Base-by-base conservation (phyloP, 2,797 vertebrate species). In the Decapterus maruadsi region DNA sequence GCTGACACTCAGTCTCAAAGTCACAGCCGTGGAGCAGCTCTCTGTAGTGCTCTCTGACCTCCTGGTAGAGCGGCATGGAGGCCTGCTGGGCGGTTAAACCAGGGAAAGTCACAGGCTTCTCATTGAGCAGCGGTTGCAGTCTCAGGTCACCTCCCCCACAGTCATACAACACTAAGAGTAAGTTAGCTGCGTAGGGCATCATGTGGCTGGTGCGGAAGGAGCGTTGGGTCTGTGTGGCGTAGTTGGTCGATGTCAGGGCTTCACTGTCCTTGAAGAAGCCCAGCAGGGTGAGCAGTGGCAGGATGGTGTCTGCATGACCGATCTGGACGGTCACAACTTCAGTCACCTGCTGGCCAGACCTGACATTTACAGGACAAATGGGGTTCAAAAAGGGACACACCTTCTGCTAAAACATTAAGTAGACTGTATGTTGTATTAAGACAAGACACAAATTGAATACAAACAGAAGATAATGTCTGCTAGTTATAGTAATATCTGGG, bases 241-340 rank as follows among this genome's bases (percentile, higher is more conserved):
- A 99, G 87, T 96, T 98, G 68, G 79, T 83, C 0, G 98, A 96
- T 2, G 67, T 95, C 55, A 98, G 94, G 20, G 89, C 81, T 1
- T 94, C 77, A 0, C 72, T 85, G 62, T 98, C 97, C 72, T 96
- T 97, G 89, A 97, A 99, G 90, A 98, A 96, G 60, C 96, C 97
- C 95, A 99, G 95, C 4, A 99, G 96, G 31, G 97, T 95, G 2
- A 99, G 93, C 43, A 99, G 94, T 0, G 98, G 98, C 66, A 98
- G 93, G 42, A 99, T 94, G 0, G 98, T 99, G 89, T 99, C 98
- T 13, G 97, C 98, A 0, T 99, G 98, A 13, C 98, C 98, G 2
- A 99, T 92, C 82, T 99, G 97, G 55, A 99, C 89, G 0, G 96
- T 95, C 71, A 96, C 95, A 0, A 95, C 95, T 59, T 96, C 96